phyloP scores from a whole-genome alignment of 1,140 invertebrate species.

The Ooceraea biroi region DNA sequence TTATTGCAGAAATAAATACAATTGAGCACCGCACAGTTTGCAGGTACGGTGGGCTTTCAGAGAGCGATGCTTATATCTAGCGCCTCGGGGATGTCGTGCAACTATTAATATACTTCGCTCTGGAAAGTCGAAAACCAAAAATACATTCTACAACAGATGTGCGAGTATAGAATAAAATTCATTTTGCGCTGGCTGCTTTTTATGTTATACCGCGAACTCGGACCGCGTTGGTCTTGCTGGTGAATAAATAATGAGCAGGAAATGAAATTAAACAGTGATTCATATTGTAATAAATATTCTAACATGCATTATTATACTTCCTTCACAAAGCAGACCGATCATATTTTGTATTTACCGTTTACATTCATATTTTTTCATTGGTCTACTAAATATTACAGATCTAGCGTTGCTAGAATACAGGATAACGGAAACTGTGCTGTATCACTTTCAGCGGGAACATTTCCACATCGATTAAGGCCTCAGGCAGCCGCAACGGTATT shows the following conservation, averaged over 20 bases:
- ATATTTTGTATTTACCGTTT: constrained; percentile 20
- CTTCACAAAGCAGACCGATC: too few species aligned
- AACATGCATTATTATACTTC: not conserved
- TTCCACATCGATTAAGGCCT: constrained; percentile 28
- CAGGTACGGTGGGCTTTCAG: not conserved
- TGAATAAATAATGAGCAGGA: too few species aligned
- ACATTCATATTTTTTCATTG: constrained; percentile 21
- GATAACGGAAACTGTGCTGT: constrained; percentile 18
- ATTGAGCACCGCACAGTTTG: not conserved
- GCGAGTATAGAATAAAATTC: not conserved
- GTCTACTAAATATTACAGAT: constrained; percentile 42
- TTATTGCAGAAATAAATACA: constrained; percentile 49
- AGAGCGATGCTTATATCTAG: not conserved
- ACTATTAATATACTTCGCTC: constrained; percentile 24
- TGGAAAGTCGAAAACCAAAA: constrained; percentile 8
- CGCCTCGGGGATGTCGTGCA: not conserved
- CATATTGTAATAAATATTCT: not conserved
- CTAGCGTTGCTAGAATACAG: constrained; percentile 6
- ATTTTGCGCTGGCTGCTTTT: not conserved
- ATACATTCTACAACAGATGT: not conserved
- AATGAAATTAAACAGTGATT: too few species aligned
- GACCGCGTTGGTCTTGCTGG: too few species aligned
- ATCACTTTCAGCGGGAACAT: constrained; percentile 41
- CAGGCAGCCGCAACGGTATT: constrained; percentile 8
- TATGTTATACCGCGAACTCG: not conserved